Percentiles rank a stretch among this genome's conserved stretches.
Conservation (phyloP, 2,797 vertebrate species). For the Centropyge bicolor region DNA sequence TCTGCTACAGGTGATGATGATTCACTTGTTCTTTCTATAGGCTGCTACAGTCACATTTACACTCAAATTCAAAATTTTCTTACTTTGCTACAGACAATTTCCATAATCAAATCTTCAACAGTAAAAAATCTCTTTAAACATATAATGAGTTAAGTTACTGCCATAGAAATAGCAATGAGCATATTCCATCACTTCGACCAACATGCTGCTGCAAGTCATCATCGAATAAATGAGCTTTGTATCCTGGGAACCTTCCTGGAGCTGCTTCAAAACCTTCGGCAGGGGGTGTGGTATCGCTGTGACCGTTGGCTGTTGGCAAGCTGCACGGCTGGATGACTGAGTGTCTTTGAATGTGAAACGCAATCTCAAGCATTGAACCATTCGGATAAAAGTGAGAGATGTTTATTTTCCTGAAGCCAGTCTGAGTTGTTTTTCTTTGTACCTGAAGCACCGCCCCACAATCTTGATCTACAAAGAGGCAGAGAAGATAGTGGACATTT, state of each 20-base stretch:
- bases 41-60: not conserved
- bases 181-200: conserved; percentile 27
- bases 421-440: conserved; percentile 1
- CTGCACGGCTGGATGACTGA: not conserved
- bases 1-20: not conserved
- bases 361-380: not conserved
- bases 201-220: conserved; percentile 63
- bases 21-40: not conserved
- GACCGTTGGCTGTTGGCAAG: conserved; percentile 64
- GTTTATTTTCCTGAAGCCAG: not conserved
- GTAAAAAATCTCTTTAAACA: not conserved
- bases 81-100: not conserved
- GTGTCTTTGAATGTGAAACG: conserved; percentile 38
- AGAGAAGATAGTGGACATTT: not conserved
- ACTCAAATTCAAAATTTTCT: not conserved
- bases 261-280: conserved; percentile 23
- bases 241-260: conserved; percentile 45
- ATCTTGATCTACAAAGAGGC: not conserved
- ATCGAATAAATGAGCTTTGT: conserved; percentile 20
- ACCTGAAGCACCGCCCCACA: not conserved
- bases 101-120: not conserved
- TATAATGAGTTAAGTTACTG: not conserved
- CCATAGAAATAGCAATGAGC: conserved; percentile 8
- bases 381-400: not conserved
- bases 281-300: conserved; percentile 40